phyloP scores from a whole-genome alignment of 2,888 invertebrate species.

The Molorchus minor region DNA sequence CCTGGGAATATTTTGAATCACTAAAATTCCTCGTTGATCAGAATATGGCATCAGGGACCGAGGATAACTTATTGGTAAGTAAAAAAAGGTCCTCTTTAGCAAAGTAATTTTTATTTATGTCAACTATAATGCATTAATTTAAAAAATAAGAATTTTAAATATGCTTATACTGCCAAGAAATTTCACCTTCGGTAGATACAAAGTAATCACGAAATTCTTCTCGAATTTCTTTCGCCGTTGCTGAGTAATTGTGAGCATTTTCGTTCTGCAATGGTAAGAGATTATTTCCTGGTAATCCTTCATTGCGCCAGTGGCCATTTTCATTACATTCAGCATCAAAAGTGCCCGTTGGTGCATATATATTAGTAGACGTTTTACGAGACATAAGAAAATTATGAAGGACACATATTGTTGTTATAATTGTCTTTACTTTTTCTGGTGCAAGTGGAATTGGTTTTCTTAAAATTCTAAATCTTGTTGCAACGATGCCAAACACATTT shows the following conservation, averaged over 20 bases:
- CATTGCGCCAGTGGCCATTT: background rate
- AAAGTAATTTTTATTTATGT: background rate
- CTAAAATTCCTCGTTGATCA: background rate
- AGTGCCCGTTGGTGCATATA: conserved; percentile 9
- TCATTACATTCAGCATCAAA: conserved; percentile 14
- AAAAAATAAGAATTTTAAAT: conserved; percentile 16
- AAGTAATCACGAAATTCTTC: conserved; percentile 24
- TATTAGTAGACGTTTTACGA: background rate
- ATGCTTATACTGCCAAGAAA: conserved; percentile 24
- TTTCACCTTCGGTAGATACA: conserved; percentile 21
- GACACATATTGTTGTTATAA: conserved; percentile 13
- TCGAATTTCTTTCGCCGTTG: conserved; percentile 21
- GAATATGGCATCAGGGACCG: background rate
- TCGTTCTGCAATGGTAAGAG: background rate
- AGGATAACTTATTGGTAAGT: background rate
- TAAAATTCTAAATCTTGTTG: conserved; percentile 21
- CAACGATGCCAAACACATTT: conserved; percentile 15
- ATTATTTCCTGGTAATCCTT: background rate
- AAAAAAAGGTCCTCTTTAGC: background rate
- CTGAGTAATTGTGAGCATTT: conserved; percentile 9
- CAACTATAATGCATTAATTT: background rate
- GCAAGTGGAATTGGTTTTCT: conserved; percentile 12
- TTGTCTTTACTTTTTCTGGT: conserved; percentile 15
- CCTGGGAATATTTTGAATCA: background rate
- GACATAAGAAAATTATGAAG: conserved; percentile 20